These are phyloP conservation scores for Ferdinandea cuprea DNA, from an alignment of 2,888 invertebrate genomes.

Conservation along the genomic window DNA sequence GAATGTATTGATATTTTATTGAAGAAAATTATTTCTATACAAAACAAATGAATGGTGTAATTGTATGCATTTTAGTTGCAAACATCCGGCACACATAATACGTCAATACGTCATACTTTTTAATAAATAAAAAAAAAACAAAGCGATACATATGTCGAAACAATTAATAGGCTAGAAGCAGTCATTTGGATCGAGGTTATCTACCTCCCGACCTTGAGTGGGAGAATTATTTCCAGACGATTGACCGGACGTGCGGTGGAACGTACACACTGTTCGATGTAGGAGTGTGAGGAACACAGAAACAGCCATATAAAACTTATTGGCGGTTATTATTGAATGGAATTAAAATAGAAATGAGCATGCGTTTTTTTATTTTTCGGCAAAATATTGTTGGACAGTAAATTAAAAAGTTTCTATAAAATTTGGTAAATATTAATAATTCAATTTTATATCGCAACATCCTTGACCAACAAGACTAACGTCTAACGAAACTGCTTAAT, in stretches of 20 bases:
- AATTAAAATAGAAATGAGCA: constrained; percentile 53
- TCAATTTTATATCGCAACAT: no score
- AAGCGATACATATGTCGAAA: constrained; percentile 14
- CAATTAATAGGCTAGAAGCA: constrained; percentile 52
- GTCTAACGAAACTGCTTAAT: no score
- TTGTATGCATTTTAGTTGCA: constrained; percentile 46
- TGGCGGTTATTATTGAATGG: constrained; percentile 34
- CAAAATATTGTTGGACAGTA: no score
- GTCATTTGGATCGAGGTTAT: constrained; percentile 70
- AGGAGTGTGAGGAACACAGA: background rate
- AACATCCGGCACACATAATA: constrained; percentile 33
- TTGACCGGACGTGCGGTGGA: constrained; percentile 7
- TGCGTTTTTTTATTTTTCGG: no score
- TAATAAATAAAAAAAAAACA: constrained; percentile 6
- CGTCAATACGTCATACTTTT: no score
- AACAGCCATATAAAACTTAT: background rate
- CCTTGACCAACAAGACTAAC: no score
- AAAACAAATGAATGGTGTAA: background rate
- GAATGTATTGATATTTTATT: background rate
- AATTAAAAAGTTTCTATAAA: no score
- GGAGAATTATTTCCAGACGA: constrained; percentile 52
- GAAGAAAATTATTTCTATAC: background rate
- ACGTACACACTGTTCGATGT: constrained; percentile 1
- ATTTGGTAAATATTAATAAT: no score
- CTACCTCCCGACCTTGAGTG: constrained; percentile 68